Base-by-base conservation (phyloP, 2,888 invertebrate species). In the Cremastobaeus sp. region DNA sequence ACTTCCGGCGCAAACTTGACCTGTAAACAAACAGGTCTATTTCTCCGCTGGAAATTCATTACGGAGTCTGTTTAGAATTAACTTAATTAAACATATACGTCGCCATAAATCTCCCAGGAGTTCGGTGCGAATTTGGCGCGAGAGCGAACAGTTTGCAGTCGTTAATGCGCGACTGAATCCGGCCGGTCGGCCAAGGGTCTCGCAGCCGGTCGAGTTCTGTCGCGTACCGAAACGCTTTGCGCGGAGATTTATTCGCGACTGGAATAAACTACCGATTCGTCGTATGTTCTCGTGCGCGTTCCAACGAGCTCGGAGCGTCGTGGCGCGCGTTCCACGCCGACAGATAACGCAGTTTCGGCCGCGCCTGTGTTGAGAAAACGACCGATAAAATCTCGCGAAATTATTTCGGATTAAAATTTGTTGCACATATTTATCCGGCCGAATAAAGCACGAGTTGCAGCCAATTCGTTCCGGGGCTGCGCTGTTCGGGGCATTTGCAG, bases 211-310 rank as follows among this genome's bases (percentile, higher is more conserved):
- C 35, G 37, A 35, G 41, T 41, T 62, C 39, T 39, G 21, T 21
- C 32, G 54, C 39, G 39, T 30, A 45, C 18, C 57, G 43, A 15
- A 25, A 32, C 59, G 45, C 52, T 21, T 37, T 37, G 5, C 37
- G 25, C 25, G 41, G 50, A 57, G 66, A 68, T 68, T 68, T 68
- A 68, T 68, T 28, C 43, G 11, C 57, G 15, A 14, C 34, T 21
- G 57, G 45, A 43, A 50, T 54, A 57, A 68, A 57, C 57, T 41
- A 50, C 30, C 66, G 66, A 68, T 50, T 57, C 41, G 55, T 65
- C 55, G 20, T 30, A 25, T 43, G 45, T 34, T 50, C 54, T 43
- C 54, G 30, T 37, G 47, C 45, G 37, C 32, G 47, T 17, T 12
- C 55, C 18, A 37, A 47, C 37, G 39, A 54, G 47, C 47, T 30